Conservation (phyloP, 2,888 invertebrate genomes). For the Heliconius ethilla region DNA sequence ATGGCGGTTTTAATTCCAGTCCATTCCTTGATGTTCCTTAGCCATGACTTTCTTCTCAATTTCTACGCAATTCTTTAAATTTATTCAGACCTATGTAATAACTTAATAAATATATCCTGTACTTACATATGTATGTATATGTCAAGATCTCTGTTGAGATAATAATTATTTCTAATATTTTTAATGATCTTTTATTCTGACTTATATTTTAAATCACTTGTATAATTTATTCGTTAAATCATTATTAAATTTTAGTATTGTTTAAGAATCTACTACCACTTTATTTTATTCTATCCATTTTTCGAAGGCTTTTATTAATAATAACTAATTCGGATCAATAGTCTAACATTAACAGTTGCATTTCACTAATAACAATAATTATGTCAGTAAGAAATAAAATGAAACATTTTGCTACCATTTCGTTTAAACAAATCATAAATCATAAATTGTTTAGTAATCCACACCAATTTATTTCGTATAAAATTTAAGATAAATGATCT, state of each 20-base stretch:
- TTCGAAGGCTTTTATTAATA: background rate
- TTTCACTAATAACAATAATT: background rate
- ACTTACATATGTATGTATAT: background rate
- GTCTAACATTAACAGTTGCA: too few relatives aligned
- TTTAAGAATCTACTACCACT: background rate
- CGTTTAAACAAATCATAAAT: constrained; percentile 19
- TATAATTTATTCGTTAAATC: too few relatives aligned
- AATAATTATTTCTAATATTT: too few relatives aligned
- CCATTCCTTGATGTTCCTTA: too few relatives aligned
- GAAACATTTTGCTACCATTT: background rate
- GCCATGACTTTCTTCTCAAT: too few relatives aligned
- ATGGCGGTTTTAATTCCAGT: too few relatives aligned
- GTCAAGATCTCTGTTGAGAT: background rate
- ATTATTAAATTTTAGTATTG: too few relatives aligned
- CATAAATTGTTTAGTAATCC: constrained; percentile 35
- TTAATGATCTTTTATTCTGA: too few relatives aligned
- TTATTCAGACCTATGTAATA: background rate
- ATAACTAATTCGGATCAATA: background rate
- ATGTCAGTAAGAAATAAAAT: background rate
- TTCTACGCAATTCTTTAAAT: background rate
- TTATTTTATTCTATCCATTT: background rate
- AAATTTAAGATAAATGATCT: constrained; percentile 35
- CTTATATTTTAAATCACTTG: too few relatives aligned
- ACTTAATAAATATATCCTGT: background rate
- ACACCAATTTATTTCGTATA: constrained; percentile 37